Conservation (phyloP, 2,113 vertebrate genomes). For the Heptranchias perlo region DNA sequence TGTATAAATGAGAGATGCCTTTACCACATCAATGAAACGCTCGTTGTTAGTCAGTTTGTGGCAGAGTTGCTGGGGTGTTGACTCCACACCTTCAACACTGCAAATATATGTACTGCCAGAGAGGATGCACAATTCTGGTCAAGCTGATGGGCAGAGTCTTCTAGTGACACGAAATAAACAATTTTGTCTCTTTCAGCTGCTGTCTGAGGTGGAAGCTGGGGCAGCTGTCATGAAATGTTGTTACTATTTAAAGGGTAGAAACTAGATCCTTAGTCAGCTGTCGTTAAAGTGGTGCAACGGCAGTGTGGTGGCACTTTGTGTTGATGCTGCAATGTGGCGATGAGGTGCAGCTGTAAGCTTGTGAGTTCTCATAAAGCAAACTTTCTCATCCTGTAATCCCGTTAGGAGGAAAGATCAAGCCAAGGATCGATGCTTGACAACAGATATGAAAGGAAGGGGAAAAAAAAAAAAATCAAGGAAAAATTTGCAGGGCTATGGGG, state of each 20-base stretch:
- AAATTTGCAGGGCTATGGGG: neutral
- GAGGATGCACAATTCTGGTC: neutral
- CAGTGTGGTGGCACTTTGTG: neutral
- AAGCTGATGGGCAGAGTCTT: neutral
- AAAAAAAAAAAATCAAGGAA: neutral
- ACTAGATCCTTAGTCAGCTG: neutral
- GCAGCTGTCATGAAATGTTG: neutral
- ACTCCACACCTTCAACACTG: neutral
- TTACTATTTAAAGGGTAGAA: neutral
- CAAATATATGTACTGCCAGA: neutral
- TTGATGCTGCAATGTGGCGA: neutral
- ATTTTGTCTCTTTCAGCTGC: neutral
- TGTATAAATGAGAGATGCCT: neutral
- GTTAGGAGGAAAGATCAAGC: neutral
- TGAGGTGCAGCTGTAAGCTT: neutral
- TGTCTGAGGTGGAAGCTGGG: neutral
- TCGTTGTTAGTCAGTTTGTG: neutral
- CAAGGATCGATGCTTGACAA: neutral
- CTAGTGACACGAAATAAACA: neutral
- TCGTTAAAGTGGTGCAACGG: neutral
- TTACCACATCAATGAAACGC: neutral
- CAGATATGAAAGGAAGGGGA: neutral
- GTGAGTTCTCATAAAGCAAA: neutral
- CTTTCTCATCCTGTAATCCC: neutral
- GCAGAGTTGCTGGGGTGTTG: neutral